phyloP scores from a whole-genome alignment of 30 jellyfish, hydroid and myxozoan species.

The Aurelia sp. region DNA sequence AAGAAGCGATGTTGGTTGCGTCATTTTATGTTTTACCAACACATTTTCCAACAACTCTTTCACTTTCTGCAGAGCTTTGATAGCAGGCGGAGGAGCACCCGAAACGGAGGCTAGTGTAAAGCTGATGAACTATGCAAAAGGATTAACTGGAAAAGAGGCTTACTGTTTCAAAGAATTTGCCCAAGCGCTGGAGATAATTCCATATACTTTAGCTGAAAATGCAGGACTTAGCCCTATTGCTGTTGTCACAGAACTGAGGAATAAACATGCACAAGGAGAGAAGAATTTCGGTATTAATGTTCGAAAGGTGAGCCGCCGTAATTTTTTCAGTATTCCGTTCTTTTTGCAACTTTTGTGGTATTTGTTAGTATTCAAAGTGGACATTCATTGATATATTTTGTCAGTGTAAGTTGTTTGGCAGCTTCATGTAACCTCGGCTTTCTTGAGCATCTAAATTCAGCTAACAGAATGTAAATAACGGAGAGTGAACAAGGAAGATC shows the following conservation, averaged over 20 bases:
- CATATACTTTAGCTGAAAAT: slow-evolving; percentile 97
- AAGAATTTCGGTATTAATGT: slow-evolving; percentile 93
- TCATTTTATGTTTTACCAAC: too few species aligned
- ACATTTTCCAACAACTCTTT: too few species aligned
- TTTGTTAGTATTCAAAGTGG: too few species aligned
- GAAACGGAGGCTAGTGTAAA: slow-evolving; percentile 90
- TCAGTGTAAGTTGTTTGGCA: too few species aligned
- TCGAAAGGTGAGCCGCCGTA: slow-evolving; percentile 79
- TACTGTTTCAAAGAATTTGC: slow-evolving; percentile 98
- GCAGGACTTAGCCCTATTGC: slow-evolving; percentile 99
- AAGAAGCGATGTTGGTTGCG: too few species aligned
- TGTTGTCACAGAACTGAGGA: slow-evolving; percentile 96
- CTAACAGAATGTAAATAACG: too few species aligned
- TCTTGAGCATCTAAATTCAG: too few species aligned
- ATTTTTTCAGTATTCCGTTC: too few species aligned
- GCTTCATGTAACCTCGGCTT: too few species aligned
- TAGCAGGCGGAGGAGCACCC: slow-evolving; percentile 99
- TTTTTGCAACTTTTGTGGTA: too few species aligned
- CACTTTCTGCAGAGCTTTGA: slow-evolving; percentile 71
- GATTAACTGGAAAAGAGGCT: slow-evolving; percentile 95
- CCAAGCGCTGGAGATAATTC: slow-evolving; percentile 97
- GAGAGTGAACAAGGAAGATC: too few species aligned
- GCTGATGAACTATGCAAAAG: slow-evolving; percentile 82
- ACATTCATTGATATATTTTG: too few species aligned
- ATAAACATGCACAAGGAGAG: slow-evolving; percentile 95